phyloP scores from a whole-genome alignment of 2,888 invertebrate species.

The Xestobium rufovillosum region DNA sequence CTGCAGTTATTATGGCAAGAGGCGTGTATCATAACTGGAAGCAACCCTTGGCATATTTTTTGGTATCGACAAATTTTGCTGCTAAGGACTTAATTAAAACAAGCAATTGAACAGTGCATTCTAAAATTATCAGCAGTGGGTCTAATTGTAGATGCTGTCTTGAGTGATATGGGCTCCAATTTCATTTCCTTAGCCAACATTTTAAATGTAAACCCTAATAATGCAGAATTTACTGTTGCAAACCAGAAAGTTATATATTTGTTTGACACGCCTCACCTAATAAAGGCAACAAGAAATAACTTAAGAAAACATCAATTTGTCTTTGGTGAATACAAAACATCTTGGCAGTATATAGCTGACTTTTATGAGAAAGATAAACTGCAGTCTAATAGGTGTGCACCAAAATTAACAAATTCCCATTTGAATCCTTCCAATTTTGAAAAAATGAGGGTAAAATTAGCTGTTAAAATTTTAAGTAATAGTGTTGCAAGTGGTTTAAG shows the following conservation, averaged over 20 bases:
- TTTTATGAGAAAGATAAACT: conserved; percentile 21
- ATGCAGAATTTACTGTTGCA: conserved; percentile 19
- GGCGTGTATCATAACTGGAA: conserved; percentile 20
- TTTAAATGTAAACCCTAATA: conserved; percentile 15
- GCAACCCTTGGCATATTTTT: conserved; percentile 20
- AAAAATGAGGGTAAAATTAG: conserved; percentile 24
- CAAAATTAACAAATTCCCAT: conserved; percentile 22
- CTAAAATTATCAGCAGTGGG: conserved; percentile 12
- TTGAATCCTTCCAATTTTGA: conserved; percentile 22
- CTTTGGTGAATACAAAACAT: conserved; percentile 13
- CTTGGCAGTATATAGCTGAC: conserved; percentile 17
- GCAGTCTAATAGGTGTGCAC: conserved; percentile 14
- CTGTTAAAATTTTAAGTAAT: conserved; percentile 22
- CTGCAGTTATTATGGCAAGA: conserved; percentile 19
- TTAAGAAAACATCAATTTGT: conserved; percentile 17
- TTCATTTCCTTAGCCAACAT: conserved; percentile 14
- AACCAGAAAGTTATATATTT: conserved; percentile 21
- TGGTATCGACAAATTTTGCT: conserved; percentile 13
- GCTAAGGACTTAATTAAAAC: conserved; percentile 9
- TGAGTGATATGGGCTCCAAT: conserved; percentile 20
- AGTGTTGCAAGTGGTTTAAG: conserved; percentile 22
- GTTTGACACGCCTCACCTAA: conserved; percentile 23
- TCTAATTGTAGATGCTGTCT: conserved; percentile 15
- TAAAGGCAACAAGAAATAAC: conserved; percentile 22
- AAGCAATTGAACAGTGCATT: neutral